Evolutionary conservation across 1,140 invertebrate genomes (phyloP).

Genomic region (Berghia stephanieae): DNA sequence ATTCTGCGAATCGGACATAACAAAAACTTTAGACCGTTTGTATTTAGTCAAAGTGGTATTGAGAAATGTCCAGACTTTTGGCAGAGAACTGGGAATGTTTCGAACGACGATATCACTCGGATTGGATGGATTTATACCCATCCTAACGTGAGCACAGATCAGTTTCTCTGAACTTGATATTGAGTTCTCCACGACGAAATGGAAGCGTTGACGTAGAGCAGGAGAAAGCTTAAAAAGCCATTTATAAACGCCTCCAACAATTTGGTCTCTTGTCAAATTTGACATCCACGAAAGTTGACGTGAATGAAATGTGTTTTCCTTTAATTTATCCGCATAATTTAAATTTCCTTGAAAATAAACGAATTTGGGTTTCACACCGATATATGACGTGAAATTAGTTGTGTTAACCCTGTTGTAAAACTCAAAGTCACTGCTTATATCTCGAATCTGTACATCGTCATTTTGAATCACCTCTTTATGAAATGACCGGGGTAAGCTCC

Average conservation of each 20-base stretch:
- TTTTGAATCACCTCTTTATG: too few relatives aligned
- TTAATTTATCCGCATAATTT: too few relatives aligned
- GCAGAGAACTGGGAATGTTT: neutral
- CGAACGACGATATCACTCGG: conserved; percentile 26
- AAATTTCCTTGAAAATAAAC: too few relatives aligned
- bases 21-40: conserved; percentile 26
- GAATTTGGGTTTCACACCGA: too few relatives aligned
- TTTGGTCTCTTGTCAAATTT: neutral
- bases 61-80: conserved; percentile 22
- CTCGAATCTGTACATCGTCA: too few relatives aligned
- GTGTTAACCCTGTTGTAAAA: too few relatives aligned
- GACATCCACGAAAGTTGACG: neutral
- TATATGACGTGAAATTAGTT: too few relatives aligned
- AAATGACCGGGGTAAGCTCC: conserved; percentile 10
- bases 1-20: conserved; percentile 32
- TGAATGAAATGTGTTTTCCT: neutral
- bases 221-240: neutral
- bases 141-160: conserved; percentile 34
- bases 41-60: neutral
- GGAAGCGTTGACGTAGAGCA: neutral
- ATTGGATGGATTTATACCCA: conserved; percentile 32
- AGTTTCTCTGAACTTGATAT: neutral
- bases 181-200: neutral
- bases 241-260: neutral
- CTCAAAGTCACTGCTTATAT: too few relatives aligned